These are phyloP conservation scores for Lagorchestes hirsutus DNA, from an alignment of 2,797 vertebrate genomes.

Conservation along the genomic window DNA sequence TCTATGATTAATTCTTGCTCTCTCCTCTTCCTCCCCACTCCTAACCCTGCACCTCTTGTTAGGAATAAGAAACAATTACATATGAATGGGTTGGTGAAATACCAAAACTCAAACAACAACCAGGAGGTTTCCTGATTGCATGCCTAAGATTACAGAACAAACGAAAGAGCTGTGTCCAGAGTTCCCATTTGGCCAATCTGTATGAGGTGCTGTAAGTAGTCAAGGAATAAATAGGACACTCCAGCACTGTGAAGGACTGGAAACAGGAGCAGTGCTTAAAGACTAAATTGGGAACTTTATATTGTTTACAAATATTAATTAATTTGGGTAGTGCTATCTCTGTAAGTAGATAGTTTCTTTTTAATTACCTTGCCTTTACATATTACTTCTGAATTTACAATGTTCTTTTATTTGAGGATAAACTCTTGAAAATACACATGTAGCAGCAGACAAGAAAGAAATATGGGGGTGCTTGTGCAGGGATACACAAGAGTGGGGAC, in stretches of 20 bases:
- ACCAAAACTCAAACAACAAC: too few relatives aligned
- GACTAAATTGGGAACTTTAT: not conserved
- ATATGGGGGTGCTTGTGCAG: not conserved
- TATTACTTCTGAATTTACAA: not conserved
- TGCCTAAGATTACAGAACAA: not conserved
- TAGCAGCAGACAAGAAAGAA: not conserved
- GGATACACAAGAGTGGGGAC: not conserved
- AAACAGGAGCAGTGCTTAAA: not conserved
- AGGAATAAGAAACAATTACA: not conserved
- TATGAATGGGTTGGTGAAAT: not conserved
- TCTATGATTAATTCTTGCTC: not conserved
- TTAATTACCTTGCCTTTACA: not conserved
- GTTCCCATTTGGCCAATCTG: not conserved
- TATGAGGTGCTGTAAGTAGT: not conserved
- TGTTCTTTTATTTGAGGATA: not conserved
- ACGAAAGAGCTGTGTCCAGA: not conserved
- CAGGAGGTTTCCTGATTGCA: not conserved
- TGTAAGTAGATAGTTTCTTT: not conserved
- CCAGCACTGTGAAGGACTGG: not conserved
- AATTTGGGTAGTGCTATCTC: not conserved
- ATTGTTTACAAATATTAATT: not conserved
- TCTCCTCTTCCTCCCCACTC: not conserved
- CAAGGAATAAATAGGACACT: not conserved
- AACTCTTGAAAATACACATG: not conserved
- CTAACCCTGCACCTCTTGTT: not conserved